A percentile compares a stretch with the other conserved stretches of the same genome.
These are phyloP conservation scores for Callithrix jacchus DNA, from an alignment of 2,113 vertebrate species.

Conservation along the genomic window DNA sequence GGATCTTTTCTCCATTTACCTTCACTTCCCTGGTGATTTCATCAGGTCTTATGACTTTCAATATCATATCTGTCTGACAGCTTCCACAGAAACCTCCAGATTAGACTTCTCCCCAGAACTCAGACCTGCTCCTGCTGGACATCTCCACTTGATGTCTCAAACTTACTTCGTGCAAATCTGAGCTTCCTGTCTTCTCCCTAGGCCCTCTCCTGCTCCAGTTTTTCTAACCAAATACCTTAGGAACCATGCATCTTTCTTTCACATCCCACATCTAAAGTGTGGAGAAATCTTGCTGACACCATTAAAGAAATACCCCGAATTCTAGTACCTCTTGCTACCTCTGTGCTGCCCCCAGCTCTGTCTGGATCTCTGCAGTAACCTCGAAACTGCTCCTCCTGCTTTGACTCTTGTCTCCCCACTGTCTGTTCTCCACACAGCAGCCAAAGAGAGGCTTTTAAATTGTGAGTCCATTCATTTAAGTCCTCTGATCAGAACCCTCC, in stretches of 20 bases:
- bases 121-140: neutral
- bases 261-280: too few relatives aligned
- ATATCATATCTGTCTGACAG: neutral
- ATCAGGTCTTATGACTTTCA: neutral
- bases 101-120: too few relatives aligned
- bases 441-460: neutral
- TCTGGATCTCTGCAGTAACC: neutral
- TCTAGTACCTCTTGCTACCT: neutral
- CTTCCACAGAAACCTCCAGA: neutral
- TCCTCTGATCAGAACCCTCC: neutral
- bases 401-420: too few relatives aligned
- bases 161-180: neutral
- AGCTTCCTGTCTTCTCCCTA: neutral
- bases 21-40: too few relatives aligned
- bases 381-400: rapidly evolving
- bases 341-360: neutral
- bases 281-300: neutral
- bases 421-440: neutral
- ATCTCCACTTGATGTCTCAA: neutral
- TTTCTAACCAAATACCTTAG: neutral
- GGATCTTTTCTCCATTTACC: neutral
- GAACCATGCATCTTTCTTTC: neutral
- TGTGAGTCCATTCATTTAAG: neutral
- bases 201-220: neutral
- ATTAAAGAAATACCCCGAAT: too few relatives aligned